phyloP scores from a whole-genome alignment of 2,113 vertebrate genomes.

The Melanostigma gelatinosum region DNA sequence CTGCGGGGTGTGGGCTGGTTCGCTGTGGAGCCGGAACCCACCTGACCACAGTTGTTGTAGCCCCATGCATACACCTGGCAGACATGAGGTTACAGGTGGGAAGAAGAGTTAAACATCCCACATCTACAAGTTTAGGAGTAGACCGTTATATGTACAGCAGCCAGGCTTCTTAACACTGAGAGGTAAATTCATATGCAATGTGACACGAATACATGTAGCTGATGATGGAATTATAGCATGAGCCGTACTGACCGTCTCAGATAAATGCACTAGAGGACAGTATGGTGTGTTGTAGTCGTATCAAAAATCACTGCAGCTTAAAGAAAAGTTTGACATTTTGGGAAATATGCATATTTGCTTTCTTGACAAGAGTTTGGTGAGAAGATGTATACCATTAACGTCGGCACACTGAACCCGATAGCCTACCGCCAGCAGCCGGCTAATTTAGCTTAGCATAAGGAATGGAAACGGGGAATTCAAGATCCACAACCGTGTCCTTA shows the following conservation, averaged over 20 bases:
- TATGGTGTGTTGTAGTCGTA: neutral
- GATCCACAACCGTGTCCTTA: constrained; percentile 31
- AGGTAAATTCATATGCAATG: neutral
- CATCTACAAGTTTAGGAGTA: neutral
- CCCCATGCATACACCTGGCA: constrained; percentile 95
- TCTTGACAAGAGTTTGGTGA: neutral
- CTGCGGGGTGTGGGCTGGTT: constrained; percentile 94
- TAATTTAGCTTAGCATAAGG: too few relatives aligned
- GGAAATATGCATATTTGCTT: neutral
- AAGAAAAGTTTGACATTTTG: neutral
- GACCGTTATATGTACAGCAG: neutral
- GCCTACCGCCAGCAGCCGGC: too few relatives aligned
- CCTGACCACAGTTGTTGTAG: constrained; percentile 98
- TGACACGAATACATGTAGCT: neutral
- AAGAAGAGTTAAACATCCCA: neutral
- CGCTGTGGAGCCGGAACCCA: constrained; percentile 95
- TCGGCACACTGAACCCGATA: neutral
- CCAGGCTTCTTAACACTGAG: constrained; percentile 7
- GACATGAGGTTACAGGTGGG: neutral
- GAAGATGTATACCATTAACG: neutral
- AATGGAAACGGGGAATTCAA: neutral
- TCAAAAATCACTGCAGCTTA: neutral
- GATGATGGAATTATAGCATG: neutral
- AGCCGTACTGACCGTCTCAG: neutral
- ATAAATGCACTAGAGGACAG: neutral